Evolutionary conservation across 2,888 invertebrate genomes (phyloP), one percentile per base, ranked within the genome.

Genomic region (Heliconius hortense): DNA sequence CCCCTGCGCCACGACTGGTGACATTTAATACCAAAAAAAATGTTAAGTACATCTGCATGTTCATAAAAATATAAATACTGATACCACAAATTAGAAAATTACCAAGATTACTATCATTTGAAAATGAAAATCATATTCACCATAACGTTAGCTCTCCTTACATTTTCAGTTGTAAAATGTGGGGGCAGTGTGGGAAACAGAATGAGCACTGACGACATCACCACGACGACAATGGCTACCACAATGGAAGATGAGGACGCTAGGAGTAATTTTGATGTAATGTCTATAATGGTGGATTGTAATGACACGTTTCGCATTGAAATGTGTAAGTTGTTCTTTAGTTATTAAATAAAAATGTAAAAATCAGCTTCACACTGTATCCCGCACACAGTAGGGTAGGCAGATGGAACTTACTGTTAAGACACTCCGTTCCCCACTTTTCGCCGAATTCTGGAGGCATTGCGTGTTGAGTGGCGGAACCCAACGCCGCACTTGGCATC

Each of bases 221-320:
- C 66, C 24, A 66, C 72, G 0, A 74, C 75, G 21, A 72, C 72
- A 0, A 68, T 56, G 11, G 24, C 73, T 1, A 64, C 64, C 8
- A 35, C 73, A 7, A 62, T 77, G 35, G 73, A 79, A 76, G 76
- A 78, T 68, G 80, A 74, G 2, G 81, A 76, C 2, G 66, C 74
- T 31, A 82, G 83, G 56, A 75, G 28, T 10, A 77, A 80, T 3
- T 74, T 92, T 21, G 90, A 95, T 81, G 80, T 94, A 4, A 83
- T 88, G 62, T 85, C 84, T 0, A 83, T 93, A 11, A 90, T 94
- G 89, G 85, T 83, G 5, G 82, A 85, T 7, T 95, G 95, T 78
- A 95, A 95, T 81, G 89, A 94, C 1, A 94, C 94, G 35, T 95
- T 94, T 81, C 88, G 91, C 13, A 93, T 93, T 74, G 91, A 95